Conservation (phyloP, 2,888 invertebrate genomes). For the Buathra laborator region DNA sequence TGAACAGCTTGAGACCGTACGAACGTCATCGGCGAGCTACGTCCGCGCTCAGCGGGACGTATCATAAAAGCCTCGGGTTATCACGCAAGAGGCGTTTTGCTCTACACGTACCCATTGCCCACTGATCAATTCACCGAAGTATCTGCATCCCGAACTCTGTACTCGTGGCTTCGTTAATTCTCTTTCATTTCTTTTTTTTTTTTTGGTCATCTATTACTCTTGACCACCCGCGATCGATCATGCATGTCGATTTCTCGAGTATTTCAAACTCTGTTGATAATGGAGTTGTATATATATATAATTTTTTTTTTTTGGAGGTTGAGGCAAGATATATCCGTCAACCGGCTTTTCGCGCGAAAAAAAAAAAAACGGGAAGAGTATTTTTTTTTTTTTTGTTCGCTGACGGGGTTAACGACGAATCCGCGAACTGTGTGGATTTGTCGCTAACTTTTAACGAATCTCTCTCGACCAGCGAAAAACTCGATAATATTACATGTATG, state of each 20-base stretch:
- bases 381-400: neutral
- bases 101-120: slow-evolving; percentile 38
- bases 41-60: neutral
- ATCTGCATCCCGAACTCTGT: neutral
- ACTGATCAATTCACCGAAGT: slow-evolving; percentile 13
- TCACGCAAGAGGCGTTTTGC: slow-evolving; percentile 41
- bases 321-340: neutral
- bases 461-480: slow-evolving; percentile 30
- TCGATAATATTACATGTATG: too few species aligned
- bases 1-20: slow-evolving; percentile 26
- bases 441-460: slow-evolving; percentile 69
- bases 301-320: neutral
- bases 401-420: slow-evolving; percentile 11
- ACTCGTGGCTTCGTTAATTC: neutral
- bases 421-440: slow-evolving; percentile 1
- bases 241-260: slow-evolving; percentile 20
- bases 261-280: slow-evolving; percentile 5
- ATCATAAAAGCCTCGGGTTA: slow-evolving; percentile 46
- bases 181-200: neutral
- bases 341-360: too few species aligned
- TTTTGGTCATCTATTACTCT: neutral
- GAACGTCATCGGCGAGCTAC: neutral
- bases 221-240: slow-evolving; percentile 15
- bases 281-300: neutral
- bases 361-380: too few species aligned